A percentile compares a stretch with the other conserved stretches of the same genome.
These are phyloP conservation scores for Cirrhinus molitorella DNA, from an alignment of 2,797 vertebrate species.

Conservation along the genomic window DNA sequence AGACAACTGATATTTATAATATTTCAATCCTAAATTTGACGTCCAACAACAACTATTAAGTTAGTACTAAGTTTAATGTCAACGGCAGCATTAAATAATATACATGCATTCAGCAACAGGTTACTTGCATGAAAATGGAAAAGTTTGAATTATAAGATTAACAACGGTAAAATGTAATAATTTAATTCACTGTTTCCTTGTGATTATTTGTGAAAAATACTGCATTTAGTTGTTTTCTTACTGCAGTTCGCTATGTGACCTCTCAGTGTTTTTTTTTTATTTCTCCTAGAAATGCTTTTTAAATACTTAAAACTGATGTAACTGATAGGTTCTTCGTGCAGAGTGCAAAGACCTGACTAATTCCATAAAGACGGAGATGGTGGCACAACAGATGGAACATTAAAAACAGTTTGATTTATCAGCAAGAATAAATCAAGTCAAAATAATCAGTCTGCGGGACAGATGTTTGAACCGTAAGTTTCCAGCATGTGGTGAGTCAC, in stretches of 20 bases:
- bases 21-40: not conserved
- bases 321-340: not conserved
- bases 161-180: not conserved
- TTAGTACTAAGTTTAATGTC: not conserved
- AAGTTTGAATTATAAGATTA: not conserved
- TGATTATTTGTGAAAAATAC: not conserved
- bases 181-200: not conserved
- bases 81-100: not conserved
- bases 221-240: not conserved
- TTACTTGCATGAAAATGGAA: no score
- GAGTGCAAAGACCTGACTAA: not conserved
- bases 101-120: not conserved
- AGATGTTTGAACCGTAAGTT: slow-evolving; percentile 33
- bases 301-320: not conserved
- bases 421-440: slow-evolving; percentile 36
- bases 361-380: not conserved
- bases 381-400: slow-evolving; percentile 5
- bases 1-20: not conserved
- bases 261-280: not conserved
- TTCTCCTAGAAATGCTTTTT: not conserved
- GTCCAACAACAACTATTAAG: not conserved
- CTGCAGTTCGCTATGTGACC: not conserved
- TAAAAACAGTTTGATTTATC: slow-evolving; percentile 11
- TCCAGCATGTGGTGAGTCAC: slow-evolving; percentile 31
- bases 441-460: slow-evolving; percentile 25